Evolutionary conservation across 2,113 vertebrate genomes (phyloP).

Genomic region (Lepus americanus): DNA sequence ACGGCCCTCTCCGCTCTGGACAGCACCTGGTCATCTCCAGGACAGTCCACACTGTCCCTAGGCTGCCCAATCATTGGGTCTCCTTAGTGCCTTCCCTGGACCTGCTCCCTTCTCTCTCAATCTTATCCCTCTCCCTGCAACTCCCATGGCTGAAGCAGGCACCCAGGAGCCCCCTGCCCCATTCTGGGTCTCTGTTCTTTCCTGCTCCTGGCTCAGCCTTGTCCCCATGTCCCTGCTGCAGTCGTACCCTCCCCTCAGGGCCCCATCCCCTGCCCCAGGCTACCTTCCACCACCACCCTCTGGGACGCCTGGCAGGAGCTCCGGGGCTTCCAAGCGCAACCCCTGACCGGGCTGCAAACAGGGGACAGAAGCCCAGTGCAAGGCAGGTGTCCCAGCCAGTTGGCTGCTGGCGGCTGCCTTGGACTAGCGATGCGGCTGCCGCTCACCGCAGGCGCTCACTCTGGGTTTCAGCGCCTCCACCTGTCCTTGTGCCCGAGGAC

Average conservation of each 20-base stretch:
- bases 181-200: not conserved
- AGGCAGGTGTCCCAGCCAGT: rapidly evolving
- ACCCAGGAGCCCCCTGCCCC: too few relatives aligned
- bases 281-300: too few relatives aligned
- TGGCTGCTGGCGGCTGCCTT: rapidly evolving
- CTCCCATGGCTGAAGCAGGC: not conserved
- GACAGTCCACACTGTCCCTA: rapidly evolving
- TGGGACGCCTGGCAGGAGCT: not conserved
- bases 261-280: too few relatives aligned
- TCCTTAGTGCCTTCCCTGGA: too few relatives aligned
- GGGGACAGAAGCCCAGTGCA: rapidly evolving
- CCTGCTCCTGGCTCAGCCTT: not conserved
- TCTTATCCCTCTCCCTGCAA: too few relatives aligned
- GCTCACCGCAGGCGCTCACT: rapidly evolving
- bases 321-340: rapidly evolving
- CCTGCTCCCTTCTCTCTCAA: too few relatives aligned
- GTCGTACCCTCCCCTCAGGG: too few relatives aligned
- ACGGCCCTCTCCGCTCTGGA: rapidly evolving
- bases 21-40: rapidly evolving
- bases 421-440: rapidly evolving
- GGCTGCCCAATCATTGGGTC: rapidly evolving
- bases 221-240: not conserved
- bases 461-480: rapidly evolving
- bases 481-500: too few relatives aligned
- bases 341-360: too few relatives aligned